Percentiles rank a stretch among this genome's conserved stretches.
phyloP scores from a whole-genome alignment of 2,888 invertebrate genomes.

The Cantharis rustica region DNA sequence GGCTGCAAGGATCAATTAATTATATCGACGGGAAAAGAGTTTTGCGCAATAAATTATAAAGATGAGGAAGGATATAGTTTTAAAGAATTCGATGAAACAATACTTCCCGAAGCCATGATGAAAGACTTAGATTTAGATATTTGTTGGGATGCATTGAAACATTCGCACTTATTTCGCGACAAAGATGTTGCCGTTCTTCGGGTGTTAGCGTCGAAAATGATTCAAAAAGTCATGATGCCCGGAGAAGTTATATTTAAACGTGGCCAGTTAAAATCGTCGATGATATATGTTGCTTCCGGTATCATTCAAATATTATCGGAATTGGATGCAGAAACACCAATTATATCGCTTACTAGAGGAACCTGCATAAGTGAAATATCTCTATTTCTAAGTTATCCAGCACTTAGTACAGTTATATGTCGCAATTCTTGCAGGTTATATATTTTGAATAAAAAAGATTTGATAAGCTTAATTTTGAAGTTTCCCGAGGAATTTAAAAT shows the following conservation, averaged over 20 bases:
- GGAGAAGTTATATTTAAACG: conserved; percentile 36
- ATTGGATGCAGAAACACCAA: conserved; percentile 40
- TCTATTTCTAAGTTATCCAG: conserved; percentile 29
- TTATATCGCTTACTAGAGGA: conserved; percentile 37
- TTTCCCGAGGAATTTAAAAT: conserved; percentile 32
- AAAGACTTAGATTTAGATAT: conserved; percentile 34
- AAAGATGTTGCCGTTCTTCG: conserved; percentile 32
- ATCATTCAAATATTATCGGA: conserved; percentile 39
- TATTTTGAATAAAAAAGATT: conserved; percentile 29
- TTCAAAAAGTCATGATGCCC: conserved; percentile 33
- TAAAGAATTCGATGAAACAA: conserved; percentile 7
- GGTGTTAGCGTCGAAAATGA: conserved; percentile 26
- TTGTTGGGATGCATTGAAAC: conserved; percentile 34
- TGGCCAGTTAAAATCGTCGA: conserved; percentile 23
- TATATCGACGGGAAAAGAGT: neutral
- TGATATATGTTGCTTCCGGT: conserved; percentile 39
- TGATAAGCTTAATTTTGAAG: conserved; percentile 25
- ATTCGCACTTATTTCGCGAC: conserved; percentile 37
- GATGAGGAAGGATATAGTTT: conserved; percentile 24
- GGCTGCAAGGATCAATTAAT: neutral
- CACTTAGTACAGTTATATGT: conserved; percentile 36
- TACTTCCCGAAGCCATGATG: conserved; percentile 31
- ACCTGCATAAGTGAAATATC: conserved; percentile 36
- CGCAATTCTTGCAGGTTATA: conserved; percentile 37
- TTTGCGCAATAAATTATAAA: conserved; percentile 11